These are phyloP conservation scores for Epinephelus cyanopodus DNA, from an alignment of 2,113 vertebrate genomes.

Conservation along the genomic window DNA sequence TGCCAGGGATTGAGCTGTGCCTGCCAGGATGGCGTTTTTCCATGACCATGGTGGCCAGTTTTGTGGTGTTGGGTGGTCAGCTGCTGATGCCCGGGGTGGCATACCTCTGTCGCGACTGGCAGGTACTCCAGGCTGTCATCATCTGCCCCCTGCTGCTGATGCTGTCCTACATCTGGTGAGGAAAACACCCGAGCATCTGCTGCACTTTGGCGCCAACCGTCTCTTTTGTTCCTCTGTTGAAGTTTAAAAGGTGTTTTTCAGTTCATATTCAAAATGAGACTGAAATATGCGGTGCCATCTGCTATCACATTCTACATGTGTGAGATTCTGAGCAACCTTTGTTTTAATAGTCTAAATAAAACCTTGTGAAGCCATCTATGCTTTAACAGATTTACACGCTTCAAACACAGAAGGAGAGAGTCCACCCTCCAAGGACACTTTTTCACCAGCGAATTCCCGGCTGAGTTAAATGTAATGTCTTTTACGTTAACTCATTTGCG, in stretches of 20 bases:
- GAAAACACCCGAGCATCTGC: constrained; percentile 21
- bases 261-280: not conserved
- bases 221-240: not conserved
- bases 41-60: constrained; percentile 97
- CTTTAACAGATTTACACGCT: not conserved
- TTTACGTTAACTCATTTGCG: constrained; percentile 26
- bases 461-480: constrained; percentile 34
- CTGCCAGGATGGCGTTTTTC: constrained; percentile 93
- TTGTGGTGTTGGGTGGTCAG: constrained; percentile 93
- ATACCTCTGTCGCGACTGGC: constrained; percentile 93
- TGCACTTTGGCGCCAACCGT: constrained; percentile 1
- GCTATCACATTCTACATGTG: not conserved
- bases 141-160: constrained; percentile 96
- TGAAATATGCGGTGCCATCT: not conserved
- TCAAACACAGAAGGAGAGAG: constrained; percentile 11
- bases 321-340: not conserved
- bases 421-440: constrained; percentile 18
- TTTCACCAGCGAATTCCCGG: constrained; percentile 9
- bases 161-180: constrained; percentile 96
- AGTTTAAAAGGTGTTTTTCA: constrained; percentile 9
- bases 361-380: not conserved
- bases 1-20: constrained; percentile 94
- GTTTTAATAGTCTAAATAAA: constrained; percentile 10
- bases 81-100: constrained; percentile 95
- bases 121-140: constrained; percentile 94